Evolutionary conservation across 2,113 vertebrate species (phyloP), one percentile per base, ranked within the genome.

Genomic region (Antechinus flavipes): DNA sequence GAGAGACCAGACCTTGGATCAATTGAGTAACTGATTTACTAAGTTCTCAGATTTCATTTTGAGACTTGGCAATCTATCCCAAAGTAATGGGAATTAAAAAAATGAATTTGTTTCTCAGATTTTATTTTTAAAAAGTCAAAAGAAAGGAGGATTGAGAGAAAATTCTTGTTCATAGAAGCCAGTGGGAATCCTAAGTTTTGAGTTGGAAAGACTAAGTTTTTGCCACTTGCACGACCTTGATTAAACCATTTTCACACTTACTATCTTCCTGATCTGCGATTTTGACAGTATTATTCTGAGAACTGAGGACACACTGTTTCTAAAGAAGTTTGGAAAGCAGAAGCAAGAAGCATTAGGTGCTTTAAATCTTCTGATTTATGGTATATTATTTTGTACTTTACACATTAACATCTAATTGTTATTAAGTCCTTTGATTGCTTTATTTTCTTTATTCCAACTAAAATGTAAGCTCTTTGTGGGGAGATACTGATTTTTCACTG

Each of bases 321-420:
- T 9, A 52, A 90, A 90, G 50, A 84, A 55, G 58, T 89, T 16
- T 23, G 8, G 47, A 4, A 90, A 52, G 61, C 76, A 22, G 53
- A 76, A 30, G 8, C 0, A 12, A 35, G 52, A 93, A 8, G 1
- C 12, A 54, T 26, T 90, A 26, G n/a, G 25, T 76, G 54, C 7
- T 22, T 14, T 76, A 30, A 6, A 12, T 0, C n/a, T 95, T 54
- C 68, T 0, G 2, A 53, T 91, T 42, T 93, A 1, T 47, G 3
- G 91, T 94, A 55, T 92, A 47, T 8, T 95, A 76, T 58, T 92
- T 49, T 68, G 91, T 91, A 93, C 42, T 92, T 47, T 10, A 52
- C 47, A 89, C 24, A 1, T 24, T 42, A 24, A 24, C 23, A 14
- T 76, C 10, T 50, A 92, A 68, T 25, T 89, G 54, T 56, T 53